Evolutionary conservation across 2,113 vertebrate species (phyloP).

Genomic region (Mirounga angustirostris): DNA sequence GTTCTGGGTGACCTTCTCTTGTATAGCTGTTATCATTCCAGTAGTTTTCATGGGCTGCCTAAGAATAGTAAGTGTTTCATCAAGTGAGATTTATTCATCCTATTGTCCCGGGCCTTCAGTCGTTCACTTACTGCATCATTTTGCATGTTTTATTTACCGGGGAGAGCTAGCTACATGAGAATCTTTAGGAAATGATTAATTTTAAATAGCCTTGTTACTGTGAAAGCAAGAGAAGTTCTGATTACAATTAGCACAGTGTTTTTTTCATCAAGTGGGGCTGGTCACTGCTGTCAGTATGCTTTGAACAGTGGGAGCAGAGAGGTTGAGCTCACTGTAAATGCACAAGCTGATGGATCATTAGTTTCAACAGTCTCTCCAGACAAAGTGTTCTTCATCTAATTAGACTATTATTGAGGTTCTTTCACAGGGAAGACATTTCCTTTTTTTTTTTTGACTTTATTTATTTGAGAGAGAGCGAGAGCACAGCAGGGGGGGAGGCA

Average conservation of each 20-base stretch:
- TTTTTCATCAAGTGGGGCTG: neutral
- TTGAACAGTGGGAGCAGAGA: neutral
- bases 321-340: neutral
- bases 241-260: neutral
- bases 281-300: neutral
- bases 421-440: neutral
- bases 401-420: neutral
- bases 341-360: neutral
- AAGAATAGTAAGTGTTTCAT: slow-evolving; percentile 91
- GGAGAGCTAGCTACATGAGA: neutral
- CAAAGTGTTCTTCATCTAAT: neutral
- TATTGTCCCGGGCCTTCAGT: neutral
- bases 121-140: neutral
- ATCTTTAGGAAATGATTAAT: neutral
- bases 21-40: slow-evolving; percentile 89
- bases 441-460: no score
- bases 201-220: neutral
- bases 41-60: slow-evolving; percentile 93
- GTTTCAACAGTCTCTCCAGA: neutral
- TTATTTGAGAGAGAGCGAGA: no score
- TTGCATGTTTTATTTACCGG: neutral
- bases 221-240: slow-evolving; percentile 15
- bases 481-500: no score
- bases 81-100: neutral
- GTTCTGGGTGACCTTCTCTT: slow-evolving; percentile 95